Base-by-base conservation (phyloP, 2,113 vertebrate genomes). In the Spea bombifrons region DNA sequence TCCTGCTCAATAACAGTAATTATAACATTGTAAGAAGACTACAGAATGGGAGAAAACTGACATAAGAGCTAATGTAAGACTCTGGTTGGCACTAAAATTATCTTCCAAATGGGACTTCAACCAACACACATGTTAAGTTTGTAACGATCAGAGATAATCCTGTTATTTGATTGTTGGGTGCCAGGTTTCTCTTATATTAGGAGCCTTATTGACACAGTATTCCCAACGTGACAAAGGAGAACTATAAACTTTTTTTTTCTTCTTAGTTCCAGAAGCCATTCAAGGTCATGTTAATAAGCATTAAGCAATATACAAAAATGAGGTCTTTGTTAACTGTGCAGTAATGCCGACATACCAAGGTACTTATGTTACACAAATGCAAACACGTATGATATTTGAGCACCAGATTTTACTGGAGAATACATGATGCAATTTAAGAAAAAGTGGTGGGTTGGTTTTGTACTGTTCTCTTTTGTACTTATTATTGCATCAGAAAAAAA, bases 151-250 rank as follows among this genome's bases (percentile, higher is more conserved):
- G 72, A 73, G 71, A 75, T 86, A 85, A 84, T 83, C 66, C 55
- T 45, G 12, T 83, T 82, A 81, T 73, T 82, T 82, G 69, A 82
- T 83, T 73, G 82, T 15, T 83, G 10, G 57, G 71, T 82, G 69
- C 81, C 77, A 85, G 83, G 74, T 64, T 43, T 82, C 81, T 82
- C 81, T 81, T 81, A 30, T 84, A 61, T 85, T 84, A 71, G 69
- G 78, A 73, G 71, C 70, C 85, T 84, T 85, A 83, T 50, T 84
- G 82, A 48, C 80, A 87, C 76, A 76, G 78, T 84, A 47, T 77
- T 80, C 63, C 53, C 47, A 61, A 46, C 3, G 57, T 16, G 71
- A 17, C 71, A 16, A 48, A 63, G 17, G 7, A 46, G 16, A 17
- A 49, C 63, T 5, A 30, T 74, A 64, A 16, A 8, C 30, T 30